A percentile compares a stretch with the other conserved stretches of the same genome.
Conservation (phyloP, 2,888 invertebrate genomes). For the Tenthredo mesomela region DNA sequence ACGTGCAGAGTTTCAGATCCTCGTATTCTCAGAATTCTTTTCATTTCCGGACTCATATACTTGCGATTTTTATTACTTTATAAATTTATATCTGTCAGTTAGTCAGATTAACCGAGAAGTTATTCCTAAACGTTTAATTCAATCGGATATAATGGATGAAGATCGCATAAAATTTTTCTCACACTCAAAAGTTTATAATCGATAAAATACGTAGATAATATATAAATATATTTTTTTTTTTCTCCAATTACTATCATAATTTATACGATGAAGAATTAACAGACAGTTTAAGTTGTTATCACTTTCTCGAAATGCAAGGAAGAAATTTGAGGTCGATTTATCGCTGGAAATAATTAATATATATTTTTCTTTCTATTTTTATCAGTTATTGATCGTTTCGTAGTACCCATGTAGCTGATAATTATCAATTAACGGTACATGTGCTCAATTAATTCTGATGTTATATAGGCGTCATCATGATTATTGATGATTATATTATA, state of each 20-base stretch:
- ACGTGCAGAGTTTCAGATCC: neutral
- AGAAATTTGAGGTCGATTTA: neutral
- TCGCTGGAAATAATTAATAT: neutral
- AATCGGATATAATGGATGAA: too few relatives aligned
- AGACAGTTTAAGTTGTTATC: neutral
- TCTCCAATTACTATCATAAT: neutral
- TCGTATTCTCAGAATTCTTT: neutral
- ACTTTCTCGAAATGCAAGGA: neutral
- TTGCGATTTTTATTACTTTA: neutral
- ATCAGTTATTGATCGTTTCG: neutral
- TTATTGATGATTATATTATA: conserved; percentile 17
- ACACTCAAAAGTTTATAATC: too few relatives aligned
- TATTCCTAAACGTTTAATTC: neutral
- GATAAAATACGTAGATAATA: neutral
- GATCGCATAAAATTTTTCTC: too few relatives aligned
- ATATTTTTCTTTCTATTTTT: neutral
- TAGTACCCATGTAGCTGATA: neutral
- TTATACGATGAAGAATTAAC: neutral
- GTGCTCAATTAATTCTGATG: neutral
- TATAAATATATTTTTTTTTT: neutral
- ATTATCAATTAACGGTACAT: neutral
- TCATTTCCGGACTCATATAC: neutral
- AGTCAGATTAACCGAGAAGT: neutral
- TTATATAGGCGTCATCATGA: neutral
- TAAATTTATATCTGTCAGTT: neutral